phyloP scores from a whole-genome alignment of 2,113 vertebrate genomes.

The Carassius gibelio region DNA sequence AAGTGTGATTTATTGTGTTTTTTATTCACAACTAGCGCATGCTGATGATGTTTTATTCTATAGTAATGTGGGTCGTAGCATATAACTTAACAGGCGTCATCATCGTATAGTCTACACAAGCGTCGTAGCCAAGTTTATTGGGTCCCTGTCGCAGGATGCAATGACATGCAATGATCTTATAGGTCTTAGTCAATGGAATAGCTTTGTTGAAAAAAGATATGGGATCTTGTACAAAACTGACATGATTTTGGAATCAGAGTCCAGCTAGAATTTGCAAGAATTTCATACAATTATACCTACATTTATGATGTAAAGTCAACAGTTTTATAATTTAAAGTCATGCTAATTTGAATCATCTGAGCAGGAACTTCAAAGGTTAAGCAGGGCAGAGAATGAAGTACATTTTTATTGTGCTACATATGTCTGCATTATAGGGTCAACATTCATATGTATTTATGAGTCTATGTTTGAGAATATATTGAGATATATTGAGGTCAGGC shows the following conservation, averaged over 20 bases:
- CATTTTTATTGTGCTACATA: not conserved
- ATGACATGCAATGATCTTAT: no score
- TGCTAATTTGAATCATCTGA: slow-evolving; percentile 5
- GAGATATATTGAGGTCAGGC: not conserved
- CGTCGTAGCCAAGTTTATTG: no score
- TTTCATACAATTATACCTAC: not conserved
- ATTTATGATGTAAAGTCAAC: not conserved
- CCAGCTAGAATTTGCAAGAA: not conserved
- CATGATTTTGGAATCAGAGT: not conserved
- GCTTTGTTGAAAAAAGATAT: not conserved
- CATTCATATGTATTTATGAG: not conserved
- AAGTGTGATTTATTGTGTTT: no score
- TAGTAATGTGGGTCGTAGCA: no score
- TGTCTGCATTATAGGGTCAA: slow-evolving; percentile 2
- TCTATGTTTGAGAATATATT: slow-evolving; percentile 11
- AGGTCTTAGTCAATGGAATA: not conserved
- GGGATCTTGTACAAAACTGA: not conserved
- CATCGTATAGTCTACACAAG: no score
- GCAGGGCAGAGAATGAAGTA: not conserved
- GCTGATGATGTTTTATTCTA: no score
- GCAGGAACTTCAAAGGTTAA: not conserved
- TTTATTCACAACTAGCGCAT: no score
- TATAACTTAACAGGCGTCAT: no score
- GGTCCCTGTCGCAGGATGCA: no score
- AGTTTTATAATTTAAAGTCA: not conserved